Base-by-base conservation (phyloP, 2,888 invertebrate genomes). In the Aelia acuminata region DNA sequence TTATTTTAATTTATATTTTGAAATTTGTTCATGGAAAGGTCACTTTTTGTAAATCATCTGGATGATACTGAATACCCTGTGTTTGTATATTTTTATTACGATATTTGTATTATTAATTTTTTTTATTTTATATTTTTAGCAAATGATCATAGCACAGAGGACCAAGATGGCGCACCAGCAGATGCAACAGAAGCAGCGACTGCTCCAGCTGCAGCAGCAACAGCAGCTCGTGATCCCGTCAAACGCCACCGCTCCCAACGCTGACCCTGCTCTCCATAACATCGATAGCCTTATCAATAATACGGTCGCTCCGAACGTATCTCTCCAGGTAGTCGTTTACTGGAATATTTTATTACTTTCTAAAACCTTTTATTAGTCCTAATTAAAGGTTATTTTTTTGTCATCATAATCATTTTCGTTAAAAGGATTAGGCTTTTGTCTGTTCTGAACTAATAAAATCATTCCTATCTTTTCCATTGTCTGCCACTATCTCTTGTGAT, bases 241-340 rank as follows among this genome's bases (percentile, higher is more conserved):
- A 92, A 96, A 95, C 92, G 96, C 96, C 89, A 93, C 94, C 57
- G 93, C 93, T 89, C 93, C 94, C 90, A 94, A 94, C 91, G 93
- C 93, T 90, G 93, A 93, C 89, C 92, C 93, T 75, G 93, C 93
- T 87, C 93, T 94, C 90, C 94, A 94, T 90, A 97, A 96, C 91
- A 96, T 98, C 91, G 96, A 96, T 92, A 97, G 96, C 90, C 94
- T 98, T 91, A 94, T 98, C 91, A 96, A 96, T 92, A 96, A 96
- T 91, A 96, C 96, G 85, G 97, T 97, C 90, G 97, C 97, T 88
- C 97, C 97, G 87, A 98, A 98, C 92, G 98, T 98, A 88, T 95
- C 98, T 89, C 94, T 98, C 90, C 96, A 96, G 92, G 93, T 94
- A 91, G 90, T 85, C 0, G 26, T 75, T 50, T 85, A 70, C 20